Conservation (phyloP, 2,888 invertebrate species). For the Drosophila cyrtoloma region DNA sequence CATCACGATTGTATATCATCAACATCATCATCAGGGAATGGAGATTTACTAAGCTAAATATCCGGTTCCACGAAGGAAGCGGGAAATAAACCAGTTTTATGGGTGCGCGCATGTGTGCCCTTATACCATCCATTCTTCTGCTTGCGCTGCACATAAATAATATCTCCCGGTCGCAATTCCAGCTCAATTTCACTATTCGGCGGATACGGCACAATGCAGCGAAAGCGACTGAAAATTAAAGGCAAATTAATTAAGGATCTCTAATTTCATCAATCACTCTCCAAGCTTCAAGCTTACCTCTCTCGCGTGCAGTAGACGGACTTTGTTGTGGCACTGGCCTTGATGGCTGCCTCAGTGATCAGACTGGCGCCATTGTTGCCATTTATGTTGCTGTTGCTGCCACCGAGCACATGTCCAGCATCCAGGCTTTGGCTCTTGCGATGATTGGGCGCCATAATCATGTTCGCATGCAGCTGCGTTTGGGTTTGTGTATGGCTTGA, state of each 20-base stretch:
- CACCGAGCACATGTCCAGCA: constrained; percentile 86
- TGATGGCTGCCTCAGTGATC: constrained; percentile 79
- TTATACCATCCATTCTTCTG: constrained; percentile 98
- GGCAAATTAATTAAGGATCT: not conserved
- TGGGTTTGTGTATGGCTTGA: constrained; percentile 49
- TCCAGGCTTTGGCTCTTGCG: constrained; percentile 94
- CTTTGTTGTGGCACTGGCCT: constrained; percentile 83
- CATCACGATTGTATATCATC: constrained; percentile 14
- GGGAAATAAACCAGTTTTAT: constrained; percentile 97
- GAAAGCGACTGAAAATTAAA: constrained; percentile 87
- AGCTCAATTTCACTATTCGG: constrained; percentile 97
- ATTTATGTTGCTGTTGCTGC: constrained; percentile 37
- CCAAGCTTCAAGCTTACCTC: constrained; percentile 71
- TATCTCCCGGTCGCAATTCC: constrained; percentile 95
- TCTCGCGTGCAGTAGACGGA: constrained; percentile 85
- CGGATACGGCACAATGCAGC: constrained; percentile 97
- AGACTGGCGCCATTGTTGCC: constrained; percentile 24
- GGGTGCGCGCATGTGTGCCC: constrained; percentile 95
- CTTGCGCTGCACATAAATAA: constrained; percentile 95
- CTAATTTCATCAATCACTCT: not conserved
- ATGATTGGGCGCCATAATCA: constrained; percentile 86
- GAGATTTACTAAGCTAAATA: constrained; percentile 64
- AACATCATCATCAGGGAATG: constrained; percentile 11
- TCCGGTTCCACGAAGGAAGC: constrained; percentile 95
- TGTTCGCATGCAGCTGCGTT: constrained; percentile 70